Evolutionary conservation across 2,888 invertebrate genomes (phyloP), one percentile per base, ranked within the genome.

Genomic region (Archips crataeganus): DNA sequence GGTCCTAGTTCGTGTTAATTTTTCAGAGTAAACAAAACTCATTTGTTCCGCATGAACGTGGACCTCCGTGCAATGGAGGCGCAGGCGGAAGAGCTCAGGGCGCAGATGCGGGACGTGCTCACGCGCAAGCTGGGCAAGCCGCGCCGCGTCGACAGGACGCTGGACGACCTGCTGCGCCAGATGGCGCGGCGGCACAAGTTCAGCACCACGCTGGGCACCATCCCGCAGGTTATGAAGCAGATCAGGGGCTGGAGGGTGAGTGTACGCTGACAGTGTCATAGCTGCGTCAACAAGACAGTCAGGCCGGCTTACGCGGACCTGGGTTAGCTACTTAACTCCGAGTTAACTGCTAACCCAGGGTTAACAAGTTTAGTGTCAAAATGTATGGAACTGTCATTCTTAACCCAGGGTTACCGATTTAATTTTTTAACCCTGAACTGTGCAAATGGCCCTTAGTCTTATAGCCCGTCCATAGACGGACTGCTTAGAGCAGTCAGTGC

Each of bases 41-140:
- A 97, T 83, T 84, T 97, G 72, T 95, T 95, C 68, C 95, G 97
- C 76, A 96, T 97, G 96, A 96, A 96, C 84, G 91, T 96, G 0
- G 97, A 97, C 83, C 92, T 96, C 13, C 95, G 95, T 62, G 95
- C 95, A 64, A 97, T 97, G 97, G 93, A 95, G 9, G 87, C 88
- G 0, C 92, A 95, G 70, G 96, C 96, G 0, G 89, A 90, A 2
- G 90, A 91, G 9, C 82, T 97, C 4, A 95, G 96, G 70, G 94
- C 94, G 1, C 83, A 92, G 90, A 82, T 93, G 93, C 87, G 93
- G 0, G 89, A 91, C 64, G 90, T 94, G 9, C 82, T 93, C 2
- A 90, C 92, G 8, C 85, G 89, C 67, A 94, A 94, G 78, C 82
- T 94, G 1, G 94, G 94, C 65, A 85, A 85, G 54, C 92, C 93